Evolutionary conservation across 2,888 invertebrate genomes (phyloP), one percentile per base, ranked within the genome.

Genomic region (Drosophila sordidula): DNA sequence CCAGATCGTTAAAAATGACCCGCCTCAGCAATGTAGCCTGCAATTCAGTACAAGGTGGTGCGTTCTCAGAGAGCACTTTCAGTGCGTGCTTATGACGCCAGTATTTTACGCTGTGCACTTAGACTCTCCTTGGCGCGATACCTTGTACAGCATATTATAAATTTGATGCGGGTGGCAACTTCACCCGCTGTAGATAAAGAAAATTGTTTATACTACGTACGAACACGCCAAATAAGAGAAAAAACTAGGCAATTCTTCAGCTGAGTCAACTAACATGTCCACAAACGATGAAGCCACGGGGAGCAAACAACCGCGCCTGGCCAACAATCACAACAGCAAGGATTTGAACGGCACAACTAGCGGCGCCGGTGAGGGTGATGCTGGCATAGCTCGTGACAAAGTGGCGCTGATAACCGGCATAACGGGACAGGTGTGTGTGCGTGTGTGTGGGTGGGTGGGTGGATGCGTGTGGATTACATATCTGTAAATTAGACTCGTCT

Each of bases 361-460:
- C 8, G 42, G 47, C 36, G 50, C 39, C 29, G 56, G 58, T 12
- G 47, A 39, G n/a, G 65, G 59, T 1, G 62, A 58, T 63, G 69
- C 42, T 12, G 25, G 22, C 16, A 34, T 36, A 12, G 29, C 51
- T 45, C 74, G 70, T 65, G 71, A 71, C 64, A 82, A 81, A 46
- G 80, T 98, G 50, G 99, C 99, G 11, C 93, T 99, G 63, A 96
- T 99, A 89, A 99, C 99, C 67, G 99, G 99, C 78, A 98, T 99
- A 70, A 98, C 98, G 41, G 99, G 99, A 36, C 99, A 99, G 95
- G 99, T 98, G 94, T 91, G 91, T 89, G 70, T 39, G 18, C 12
- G 9, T 44, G n/a, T 9, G 5, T 41, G 12, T 29, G n/a, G 95
- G 99, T 98, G 94, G 91, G 91, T 18, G 12, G 6, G 1, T 25